Evolutionary conservation across 1,140 invertebrate species (phyloP).

Genomic region (Drosophila lacertosa): DNA sequence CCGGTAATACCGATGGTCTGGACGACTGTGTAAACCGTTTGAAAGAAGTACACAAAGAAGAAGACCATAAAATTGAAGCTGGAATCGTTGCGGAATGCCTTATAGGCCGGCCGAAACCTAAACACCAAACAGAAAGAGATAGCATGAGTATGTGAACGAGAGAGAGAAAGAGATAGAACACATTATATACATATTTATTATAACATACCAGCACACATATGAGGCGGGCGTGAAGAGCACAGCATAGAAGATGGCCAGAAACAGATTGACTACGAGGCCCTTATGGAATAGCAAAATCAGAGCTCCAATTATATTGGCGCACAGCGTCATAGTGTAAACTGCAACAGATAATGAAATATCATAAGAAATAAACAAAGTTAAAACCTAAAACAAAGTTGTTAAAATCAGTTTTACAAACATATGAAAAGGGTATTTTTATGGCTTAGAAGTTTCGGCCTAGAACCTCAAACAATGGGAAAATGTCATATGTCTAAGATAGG

Average conservation of each 20-base stretch:
- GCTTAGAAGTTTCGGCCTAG: too few species aligned
- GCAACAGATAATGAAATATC: constrained; percentile 39
- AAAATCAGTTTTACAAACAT: too few species aligned
- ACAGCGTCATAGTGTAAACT: constrained; percentile 94
- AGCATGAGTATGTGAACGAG: not conserved
- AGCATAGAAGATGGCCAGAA: constrained; percentile 94
- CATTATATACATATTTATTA: too few species aligned
- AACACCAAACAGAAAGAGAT: constrained; percentile 8
- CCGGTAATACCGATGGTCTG: constrained; percentile 90
- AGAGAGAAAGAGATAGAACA: not conserved
- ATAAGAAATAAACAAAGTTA: too few species aligned
- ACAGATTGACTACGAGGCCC: constrained; percentile 91
- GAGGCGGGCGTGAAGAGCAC: constrained; percentile 97
- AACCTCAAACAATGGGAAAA: too few species aligned
- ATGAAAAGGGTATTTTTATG: too few species aligned
- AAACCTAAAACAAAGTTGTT: too few species aligned
- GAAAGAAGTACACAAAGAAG: constrained; percentile 99
- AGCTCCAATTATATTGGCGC: constrained; percentile 94
- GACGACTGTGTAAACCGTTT: constrained; percentile 95
- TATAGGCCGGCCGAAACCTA: constrained; percentile 88
- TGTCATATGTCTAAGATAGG: too few species aligned
- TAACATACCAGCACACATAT: constrained; percentile 97
- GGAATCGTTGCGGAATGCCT: constrained; percentile 95
- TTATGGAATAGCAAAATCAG: constrained; percentile 88
- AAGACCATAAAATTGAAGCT: constrained; percentile 99